A percentile compares a stretch with the other conserved stretches of the same genome.
phyloP scores from a whole-genome alignment of 2,113 vertebrate genomes.

The Leptodactylus fuscus region DNA sequence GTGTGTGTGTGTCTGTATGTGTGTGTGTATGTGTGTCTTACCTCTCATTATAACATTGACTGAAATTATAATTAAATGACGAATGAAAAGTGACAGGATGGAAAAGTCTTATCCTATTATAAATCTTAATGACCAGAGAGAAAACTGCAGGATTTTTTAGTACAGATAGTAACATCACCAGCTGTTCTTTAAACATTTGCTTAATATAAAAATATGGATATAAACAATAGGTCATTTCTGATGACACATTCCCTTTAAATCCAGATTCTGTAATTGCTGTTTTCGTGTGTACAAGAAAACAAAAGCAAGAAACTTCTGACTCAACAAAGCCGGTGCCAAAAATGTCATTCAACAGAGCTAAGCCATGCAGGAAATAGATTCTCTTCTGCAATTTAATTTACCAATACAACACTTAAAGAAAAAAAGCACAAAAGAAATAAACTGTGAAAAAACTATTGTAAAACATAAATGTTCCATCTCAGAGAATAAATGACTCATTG shows the following conservation, averaged over 20 bases:
- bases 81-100: too few species aligned
- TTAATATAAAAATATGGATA: too few species aligned
- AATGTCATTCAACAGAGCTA: background rate
- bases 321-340: background rate
- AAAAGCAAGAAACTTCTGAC: background rate
- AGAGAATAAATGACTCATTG: background rate
- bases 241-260: background rate
- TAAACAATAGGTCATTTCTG: too few species aligned
- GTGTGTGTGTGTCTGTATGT: too few species aligned
- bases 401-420: background rate
- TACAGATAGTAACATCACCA: too few species aligned
- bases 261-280: background rate
- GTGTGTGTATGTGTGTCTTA: too few species aligned
- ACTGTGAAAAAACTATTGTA: background rate
- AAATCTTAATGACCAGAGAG: too few species aligned
- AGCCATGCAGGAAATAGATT: slow-evolving; percentile 2
- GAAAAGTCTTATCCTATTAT: too few species aligned
- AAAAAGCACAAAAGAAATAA: slow-evolving; percentile 2
- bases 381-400: background rate
- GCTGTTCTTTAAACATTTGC: too few species aligned
- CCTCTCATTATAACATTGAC: too few species aligned
- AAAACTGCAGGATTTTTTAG: too few species aligned
- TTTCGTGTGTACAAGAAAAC: background rate
- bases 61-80: too few species aligned
- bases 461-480: background rate